Evolutionary conservation across 2,113 vertebrate genomes (phyloP).

Genomic region (Hypocryptadius cinnamomeus): DNA sequence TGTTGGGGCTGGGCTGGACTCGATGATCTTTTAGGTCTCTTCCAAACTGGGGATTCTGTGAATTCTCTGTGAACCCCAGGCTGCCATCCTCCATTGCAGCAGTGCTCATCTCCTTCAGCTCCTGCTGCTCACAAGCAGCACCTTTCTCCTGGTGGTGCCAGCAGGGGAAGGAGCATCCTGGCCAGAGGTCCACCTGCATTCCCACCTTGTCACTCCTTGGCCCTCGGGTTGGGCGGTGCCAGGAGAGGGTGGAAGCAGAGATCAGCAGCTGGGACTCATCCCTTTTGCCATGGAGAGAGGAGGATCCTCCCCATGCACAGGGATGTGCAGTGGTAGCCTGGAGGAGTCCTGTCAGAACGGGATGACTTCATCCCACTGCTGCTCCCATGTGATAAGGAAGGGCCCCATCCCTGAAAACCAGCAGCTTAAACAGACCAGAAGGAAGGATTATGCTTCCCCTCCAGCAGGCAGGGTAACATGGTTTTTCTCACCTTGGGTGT

Average conservation of each 20-base stretch:
- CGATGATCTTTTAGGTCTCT: not conserved
- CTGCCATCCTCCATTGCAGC: not conserved
- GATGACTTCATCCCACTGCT: not conserved
- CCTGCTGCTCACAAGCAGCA: not conserved
- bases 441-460: not conserved
- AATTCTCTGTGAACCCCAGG: not conserved
- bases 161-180: not conserved
- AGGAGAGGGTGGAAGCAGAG: not conserved
- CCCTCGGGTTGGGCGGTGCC: not conserved
- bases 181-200: not conserved
- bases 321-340: not conserved
- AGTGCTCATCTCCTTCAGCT: not conserved
- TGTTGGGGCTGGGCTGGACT: no score
- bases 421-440: not conserved
- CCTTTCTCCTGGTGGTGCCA: not conserved
- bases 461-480: not conserved
- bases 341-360: not conserved
- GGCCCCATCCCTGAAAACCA: not conserved
- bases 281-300: not conserved
- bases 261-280: not conserved
- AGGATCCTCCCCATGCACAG: not conserved
- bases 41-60: not conserved
- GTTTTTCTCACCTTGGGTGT: slow-evolving; percentile 6
- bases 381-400: not conserved
- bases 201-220: not conserved